Conservation (phyloP, 2,797 vertebrate genomes). For the Neostethus bicornis region DNA sequence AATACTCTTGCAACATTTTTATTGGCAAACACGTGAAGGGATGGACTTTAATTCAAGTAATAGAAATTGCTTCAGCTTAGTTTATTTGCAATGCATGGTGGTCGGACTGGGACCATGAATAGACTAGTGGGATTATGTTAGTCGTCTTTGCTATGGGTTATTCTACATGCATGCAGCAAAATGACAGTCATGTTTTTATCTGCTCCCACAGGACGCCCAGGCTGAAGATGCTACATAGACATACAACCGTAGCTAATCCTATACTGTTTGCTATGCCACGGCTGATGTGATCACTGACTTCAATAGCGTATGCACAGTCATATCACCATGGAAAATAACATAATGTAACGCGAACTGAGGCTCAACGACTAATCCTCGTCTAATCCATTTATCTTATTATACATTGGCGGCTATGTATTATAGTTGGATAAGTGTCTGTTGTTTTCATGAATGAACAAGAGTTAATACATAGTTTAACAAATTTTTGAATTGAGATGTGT, state of each 20-base stretch:
- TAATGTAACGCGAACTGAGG: constrained; percentile 28
- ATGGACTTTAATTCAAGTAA: constrained; percentile 21
- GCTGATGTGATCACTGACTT: constrained; percentile 57
- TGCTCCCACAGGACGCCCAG: constrained; percentile 35
- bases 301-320: constrained; percentile 38
- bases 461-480: not conserved
- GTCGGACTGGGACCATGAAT: constrained; percentile 50
- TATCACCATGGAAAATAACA: constrained; percentile 44
- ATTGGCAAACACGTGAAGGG: constrained; percentile 32
- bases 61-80: constrained; percentile 19
- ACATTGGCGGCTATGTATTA: constrained; percentile 36
- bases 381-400: constrained; percentile 65
- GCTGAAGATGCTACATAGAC: constrained; percentile 36
- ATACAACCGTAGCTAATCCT: constrained; percentile 55
- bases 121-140: constrained; percentile 65
- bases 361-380: constrained; percentile 60
- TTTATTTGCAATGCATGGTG: constrained; percentile 42
- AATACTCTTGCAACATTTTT: not conserved
- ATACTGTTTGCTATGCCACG: constrained; percentile 56
- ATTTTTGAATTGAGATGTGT: not conserved
- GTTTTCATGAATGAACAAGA: constrained; percentile 10
- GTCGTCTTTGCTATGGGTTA: constrained; percentile 28
- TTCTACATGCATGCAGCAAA: constrained; percentile 32
- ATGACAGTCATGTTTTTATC: constrained; percentile 36
- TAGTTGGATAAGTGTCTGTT: constrained; percentile 37